These are phyloP conservation scores for Leptobrachium leishanense DNA, from an alignment of 2,113 vertebrate species.

Conservation along the genomic window DNA sequence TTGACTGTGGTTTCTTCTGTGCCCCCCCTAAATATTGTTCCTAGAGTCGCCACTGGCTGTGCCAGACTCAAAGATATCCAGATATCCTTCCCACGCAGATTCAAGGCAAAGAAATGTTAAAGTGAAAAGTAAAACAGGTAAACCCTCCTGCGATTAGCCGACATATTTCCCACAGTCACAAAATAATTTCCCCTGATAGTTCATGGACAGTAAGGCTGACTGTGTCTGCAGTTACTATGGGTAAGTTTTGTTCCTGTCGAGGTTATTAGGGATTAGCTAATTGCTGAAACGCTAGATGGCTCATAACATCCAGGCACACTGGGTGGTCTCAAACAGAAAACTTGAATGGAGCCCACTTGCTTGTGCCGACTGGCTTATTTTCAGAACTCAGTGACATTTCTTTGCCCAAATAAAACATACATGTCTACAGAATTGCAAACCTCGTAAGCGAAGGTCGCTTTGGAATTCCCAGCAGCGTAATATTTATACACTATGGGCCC, in stretches of 20 bases:
- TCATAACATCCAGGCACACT: slow-evolving; percentile 9
- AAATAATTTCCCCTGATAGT: neutral
- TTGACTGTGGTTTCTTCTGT: too few relatives aligned
- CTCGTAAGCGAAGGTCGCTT: too few relatives aligned
- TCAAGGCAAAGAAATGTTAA: too few relatives aligned
- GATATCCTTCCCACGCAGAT: too few relatives aligned
- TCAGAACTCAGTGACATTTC: neutral
- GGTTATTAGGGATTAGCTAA: slow-evolving; percentile 20
- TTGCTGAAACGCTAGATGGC: slow-evolving; percentile 29
- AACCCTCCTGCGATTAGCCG: too few relatives aligned
- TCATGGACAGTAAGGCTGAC: neutral
- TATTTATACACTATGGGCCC: too few relatives aligned
- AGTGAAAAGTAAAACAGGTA: too few relatives aligned
- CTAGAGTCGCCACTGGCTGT: too few relatives aligned
- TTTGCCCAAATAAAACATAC: neutral
- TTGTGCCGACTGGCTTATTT: slow-evolving; percentile 16
- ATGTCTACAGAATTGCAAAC: neutral
- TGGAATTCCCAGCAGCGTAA: too few relatives aligned
- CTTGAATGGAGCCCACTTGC: slow-evolving; percentile 7
- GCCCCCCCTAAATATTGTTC: too few relatives aligned
- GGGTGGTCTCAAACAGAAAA: slow-evolving; percentile 44
- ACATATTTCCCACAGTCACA: too few relatives aligned
- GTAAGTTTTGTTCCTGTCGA: neutral
- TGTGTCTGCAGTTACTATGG: slow-evolving; percentile 2
- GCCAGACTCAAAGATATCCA: too few relatives aligned